Evolutionary conservation across 2,888 invertebrate genomes (phyloP).

Genomic region (Amblyteles armatorius): DNA sequence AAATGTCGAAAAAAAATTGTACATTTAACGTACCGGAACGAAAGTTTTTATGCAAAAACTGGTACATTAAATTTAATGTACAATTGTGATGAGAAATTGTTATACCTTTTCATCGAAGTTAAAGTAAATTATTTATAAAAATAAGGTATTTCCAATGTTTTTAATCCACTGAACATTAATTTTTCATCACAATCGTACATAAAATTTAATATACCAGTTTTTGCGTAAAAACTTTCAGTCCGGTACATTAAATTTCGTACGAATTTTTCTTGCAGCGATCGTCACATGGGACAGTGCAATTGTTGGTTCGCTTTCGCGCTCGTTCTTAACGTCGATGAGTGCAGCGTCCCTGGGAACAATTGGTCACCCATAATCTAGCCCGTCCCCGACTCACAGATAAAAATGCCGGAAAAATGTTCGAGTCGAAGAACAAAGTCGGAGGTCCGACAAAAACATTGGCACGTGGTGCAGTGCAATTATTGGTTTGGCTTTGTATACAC

Average conservation of each 20-base stretch:
- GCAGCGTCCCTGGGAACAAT: background rate
- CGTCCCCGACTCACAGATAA: background rate
- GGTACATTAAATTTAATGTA: too few relatives aligned
- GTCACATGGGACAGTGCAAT: background rate
- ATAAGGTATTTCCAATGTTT: too few relatives aligned
- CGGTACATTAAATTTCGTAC: too few relatives aligned
- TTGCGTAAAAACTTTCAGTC: too few relatives aligned
- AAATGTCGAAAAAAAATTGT: background rate
- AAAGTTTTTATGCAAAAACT: too few relatives aligned
- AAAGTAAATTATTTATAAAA: too few relatives aligned
- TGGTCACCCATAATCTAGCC: conserved; percentile 18
- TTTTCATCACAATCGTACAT: too few relatives aligned
- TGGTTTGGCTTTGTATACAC: conserved; percentile 5
- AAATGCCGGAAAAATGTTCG: background rate
- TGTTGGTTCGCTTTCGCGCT: background rate
- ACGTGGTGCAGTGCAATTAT: background rate
- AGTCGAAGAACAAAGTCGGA: background rate
- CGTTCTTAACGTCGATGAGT: background rate
- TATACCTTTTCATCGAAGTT: too few relatives aligned
- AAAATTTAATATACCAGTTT: too few relatives aligned
- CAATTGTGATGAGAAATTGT: too few relatives aligned
- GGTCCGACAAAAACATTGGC: background rate
- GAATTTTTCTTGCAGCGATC: background rate
- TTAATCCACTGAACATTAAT: too few relatives aligned
- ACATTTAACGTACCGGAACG: too few relatives aligned